Evolutionary conservation across 1,140 invertebrate genomes (phyloP), one percentile per base, ranked within the genome.

Genomic region (Camponotus vicinus): DNA sequence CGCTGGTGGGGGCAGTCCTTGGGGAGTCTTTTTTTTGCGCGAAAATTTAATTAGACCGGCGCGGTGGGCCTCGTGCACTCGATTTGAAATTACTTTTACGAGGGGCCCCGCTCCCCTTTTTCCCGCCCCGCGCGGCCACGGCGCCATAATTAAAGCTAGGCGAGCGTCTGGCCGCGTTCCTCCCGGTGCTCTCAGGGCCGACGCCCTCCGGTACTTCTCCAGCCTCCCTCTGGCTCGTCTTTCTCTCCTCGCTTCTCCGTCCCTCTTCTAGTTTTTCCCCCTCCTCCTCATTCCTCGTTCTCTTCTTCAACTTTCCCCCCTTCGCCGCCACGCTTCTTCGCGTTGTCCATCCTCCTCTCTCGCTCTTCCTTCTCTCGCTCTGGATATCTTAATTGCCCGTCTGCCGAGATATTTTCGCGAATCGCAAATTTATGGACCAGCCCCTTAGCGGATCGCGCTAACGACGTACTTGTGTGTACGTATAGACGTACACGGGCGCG

Each of bases 1-100:
- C 67, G 61, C 67, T 34, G 69, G 34, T 80, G 59, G 40, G 59
- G 67, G 67, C 67, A 83, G 78, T 86, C 69, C 69, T 83, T 75
- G 69, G 27, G 88, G 84, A 70, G 89, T 78, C 92, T 92, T 90
- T 93, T 88, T 91, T 92, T 92, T 92, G 87, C 91, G 88, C 86
- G 87, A 92, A 94, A 93, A 93, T 94, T 93, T 93, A 93, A 93
- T 93, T 93, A 92, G 93, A 92, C 88, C 88, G 89, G 88, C 78
- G 89, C 78, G 89, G 88, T 86, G 89, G 90, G 75, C 88, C 57
- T 66, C 75, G 67, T 59, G 79, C 61, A 88, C 90, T 87, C 77
- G 90, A 93, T 93, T 93, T 92, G 92, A 93, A 93, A 92, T 92
- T 92, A 92, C 89, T 92, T 92, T 92, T 92, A 93, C 91, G 90